These are phyloP conservation scores for Meloidogyne exigua DNA, from an alignment of 1,140 invertebrate species.

Conservation along the genomic window DNA sequence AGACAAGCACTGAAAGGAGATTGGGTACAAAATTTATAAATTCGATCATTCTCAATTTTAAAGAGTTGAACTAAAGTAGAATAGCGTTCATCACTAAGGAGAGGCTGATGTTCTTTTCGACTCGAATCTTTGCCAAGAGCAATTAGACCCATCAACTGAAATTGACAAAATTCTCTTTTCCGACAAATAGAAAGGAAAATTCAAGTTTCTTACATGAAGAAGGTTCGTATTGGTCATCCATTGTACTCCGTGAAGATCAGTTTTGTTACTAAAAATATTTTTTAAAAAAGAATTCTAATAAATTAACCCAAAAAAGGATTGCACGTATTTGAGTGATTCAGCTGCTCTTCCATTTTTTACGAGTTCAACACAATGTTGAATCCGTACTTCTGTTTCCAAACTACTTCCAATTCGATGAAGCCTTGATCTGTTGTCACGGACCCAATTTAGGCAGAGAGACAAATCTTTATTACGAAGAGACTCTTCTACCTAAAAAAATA, in stretches of 20 bases:
- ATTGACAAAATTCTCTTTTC: slow-evolving; percentile 2
- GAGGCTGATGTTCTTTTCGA: slow-evolving; percentile 26
- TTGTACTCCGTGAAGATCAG: slow-evolving; percentile 9
- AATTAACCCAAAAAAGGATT: slow-evolving; percentile 32
- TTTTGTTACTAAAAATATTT: neutral
- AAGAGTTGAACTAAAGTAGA: slow-evolving; percentile 36
- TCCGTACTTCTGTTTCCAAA: slow-evolving; percentile 79
- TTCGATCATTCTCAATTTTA: slow-evolving; percentile 44
- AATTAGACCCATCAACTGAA: slow-evolving; percentile 41
- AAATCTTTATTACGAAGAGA: slow-evolving; percentile 77
- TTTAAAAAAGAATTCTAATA: neutral
- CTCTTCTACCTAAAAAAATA: slow-evolving; percentile 70
- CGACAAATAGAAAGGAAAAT: too few relatives aligned
- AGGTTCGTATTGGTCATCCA: slow-evolving; percentile 8
- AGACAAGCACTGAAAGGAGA: slow-evolving; percentile 83
- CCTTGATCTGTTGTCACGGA: slow-evolving; percentile 93
- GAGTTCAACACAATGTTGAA: slow-evolving; percentile 92
- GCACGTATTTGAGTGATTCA: slow-evolving; percentile 77
- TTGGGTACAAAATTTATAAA: slow-evolving; percentile 73
- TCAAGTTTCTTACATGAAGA: neutral
- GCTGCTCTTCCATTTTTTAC: slow-evolving; percentile 79
- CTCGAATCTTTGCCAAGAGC: slow-evolving; percentile 30
- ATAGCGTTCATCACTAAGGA: slow-evolving; percentile 51
- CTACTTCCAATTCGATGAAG: slow-evolving; percentile 76
- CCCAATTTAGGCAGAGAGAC: slow-evolving; percentile 86